Evolutionary conservation across 2,888 invertebrate genomes (phyloP).

Genomic region (Agrotis segetum): DNA sequence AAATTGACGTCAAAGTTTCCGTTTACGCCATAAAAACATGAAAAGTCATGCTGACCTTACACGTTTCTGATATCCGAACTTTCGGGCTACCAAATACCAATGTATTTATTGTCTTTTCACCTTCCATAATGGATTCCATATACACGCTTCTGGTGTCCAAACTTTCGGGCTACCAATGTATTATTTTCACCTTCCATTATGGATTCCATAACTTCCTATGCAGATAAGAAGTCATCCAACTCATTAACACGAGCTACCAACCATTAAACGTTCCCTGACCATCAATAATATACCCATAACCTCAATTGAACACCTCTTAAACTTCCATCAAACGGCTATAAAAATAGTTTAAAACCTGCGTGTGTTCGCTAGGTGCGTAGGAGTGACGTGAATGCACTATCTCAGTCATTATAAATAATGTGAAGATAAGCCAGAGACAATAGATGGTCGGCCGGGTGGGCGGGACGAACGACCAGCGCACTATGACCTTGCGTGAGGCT

Average conservation of each 20-base stretch:
- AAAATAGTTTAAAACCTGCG: constrained; percentile 61
- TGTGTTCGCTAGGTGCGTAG: constrained; percentile 72
- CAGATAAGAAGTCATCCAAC: background rate
- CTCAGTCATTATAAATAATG: constrained; percentile 87
- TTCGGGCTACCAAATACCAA: too few relatives aligned
- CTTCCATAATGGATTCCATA: background rate
- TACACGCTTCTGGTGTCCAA: too few relatives aligned
- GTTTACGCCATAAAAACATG: too few relatives aligned
- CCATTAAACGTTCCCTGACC: constrained; percentile 28
- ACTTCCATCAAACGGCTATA: constrained; percentile 70
- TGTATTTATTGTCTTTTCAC: too few relatives aligned
- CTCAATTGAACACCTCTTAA: constrained; percentile 69
- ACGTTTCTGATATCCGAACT: too few relatives aligned
- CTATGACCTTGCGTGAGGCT: constrained; percentile 54
- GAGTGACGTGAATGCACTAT: constrained; percentile 81
- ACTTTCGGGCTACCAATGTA: too few relatives aligned
- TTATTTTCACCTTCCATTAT: too few relatives aligned
- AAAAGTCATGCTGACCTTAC: too few relatives aligned
- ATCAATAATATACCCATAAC: constrained; percentile 62
- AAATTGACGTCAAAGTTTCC: too few relatives aligned
- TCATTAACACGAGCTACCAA: background rate
- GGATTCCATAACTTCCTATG: background rate
- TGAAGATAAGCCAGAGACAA: constrained; percentile 85
- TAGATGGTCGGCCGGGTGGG: constrained; percentile 81
- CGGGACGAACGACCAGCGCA: constrained; percentile 65